Conservation (phyloP, 2,797 vertebrate species). For the Sebastes oblongus region DNA sequence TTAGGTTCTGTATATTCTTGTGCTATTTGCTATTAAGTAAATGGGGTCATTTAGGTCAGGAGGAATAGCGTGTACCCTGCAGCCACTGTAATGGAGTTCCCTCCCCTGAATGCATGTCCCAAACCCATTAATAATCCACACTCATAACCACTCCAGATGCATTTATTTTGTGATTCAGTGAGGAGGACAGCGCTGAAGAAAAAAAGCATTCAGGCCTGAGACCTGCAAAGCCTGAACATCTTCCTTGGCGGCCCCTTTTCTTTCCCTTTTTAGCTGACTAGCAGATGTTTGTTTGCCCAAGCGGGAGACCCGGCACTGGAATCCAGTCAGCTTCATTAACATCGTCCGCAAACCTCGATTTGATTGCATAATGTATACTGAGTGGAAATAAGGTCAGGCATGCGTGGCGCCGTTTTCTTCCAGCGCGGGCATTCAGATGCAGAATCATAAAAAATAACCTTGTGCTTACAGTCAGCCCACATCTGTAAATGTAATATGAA, state of each 20-base stretch:
- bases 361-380: slow-evolving; percentile 62
- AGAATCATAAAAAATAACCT: slow-evolving; percentile 3
- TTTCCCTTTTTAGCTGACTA: slow-evolving; percentile 51
- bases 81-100: slow-evolving; percentile 37
- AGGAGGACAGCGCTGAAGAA: background rate
- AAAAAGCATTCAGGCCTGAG: slow-evolving; percentile 20
- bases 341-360: slow-evolving; percentile 34
- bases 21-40: slow-evolving; percentile 45
- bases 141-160: slow-evolving; percentile 46
- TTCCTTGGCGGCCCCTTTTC: background rate
- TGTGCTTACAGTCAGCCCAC: background rate
- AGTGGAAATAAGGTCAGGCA: slow-evolving; percentile 59
- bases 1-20: slow-evolving; percentile 29
- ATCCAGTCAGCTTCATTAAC: slow-evolving; percentile 62
- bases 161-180: slow-evolving; percentile 48
- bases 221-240: slow-evolving; percentile 37
- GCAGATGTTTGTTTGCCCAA: slow-evolving; percentile 67
- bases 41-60: slow-evolving; percentile 44
- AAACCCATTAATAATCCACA: slow-evolving; percentile 57
- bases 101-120: slow-evolving; percentile 31
- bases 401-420: slow-evolving; percentile 14
- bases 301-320: slow-evolving; percentile 29
- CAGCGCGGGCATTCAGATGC: background rate
- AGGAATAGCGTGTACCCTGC: slow-evolving; percentile 26
- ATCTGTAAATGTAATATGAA: slow-evolving; percentile 15